Percentiles rank a stretch among this genome's conserved stretches.
Conservation (phyloP, 2,113 vertebrate species). For the Ranitomeya variabilis region DNA sequence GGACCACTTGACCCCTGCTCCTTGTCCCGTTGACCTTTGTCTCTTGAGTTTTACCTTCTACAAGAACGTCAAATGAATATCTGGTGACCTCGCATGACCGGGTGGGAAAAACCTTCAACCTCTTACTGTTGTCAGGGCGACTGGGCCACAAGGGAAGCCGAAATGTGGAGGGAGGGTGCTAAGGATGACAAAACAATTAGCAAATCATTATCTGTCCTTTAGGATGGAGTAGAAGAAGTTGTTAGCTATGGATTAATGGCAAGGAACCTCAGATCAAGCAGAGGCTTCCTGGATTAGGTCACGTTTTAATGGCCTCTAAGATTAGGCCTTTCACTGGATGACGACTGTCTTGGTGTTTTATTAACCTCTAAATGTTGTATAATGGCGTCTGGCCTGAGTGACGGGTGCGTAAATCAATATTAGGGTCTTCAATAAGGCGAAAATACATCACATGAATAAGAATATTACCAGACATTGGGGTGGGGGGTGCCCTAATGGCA, state of each 20-base stretch:
- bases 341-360: neutral
- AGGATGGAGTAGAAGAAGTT: constrained; percentile 53
- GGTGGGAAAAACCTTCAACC: neutral
- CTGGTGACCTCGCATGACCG: neutral
- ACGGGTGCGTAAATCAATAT: neutral
- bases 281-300: constrained; percentile 61
- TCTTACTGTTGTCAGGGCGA: constrained; percentile 31
- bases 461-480: too few species aligned
- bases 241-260: constrained; percentile 62
- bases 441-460: too few species aligned
- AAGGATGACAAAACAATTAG: constrained; percentile 60
- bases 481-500: too few species aligned
- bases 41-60: constrained; percentile 33
- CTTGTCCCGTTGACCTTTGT: neutral
- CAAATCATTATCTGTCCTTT: constrained; percentile 48
- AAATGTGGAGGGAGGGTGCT: constrained; percentile 24
- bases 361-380: neutral
- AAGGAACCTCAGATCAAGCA: constrained; percentile 51
- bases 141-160: neutral
- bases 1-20: constrained; percentile 64
- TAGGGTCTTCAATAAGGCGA: neutral
- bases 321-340: accelerated
- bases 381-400: neutral
- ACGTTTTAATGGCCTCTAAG: constrained; percentile 58
- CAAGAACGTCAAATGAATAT: constrained; percentile 57